Evolutionary conservation across 2,888 invertebrate species (phyloP), one percentile per base, ranked within the genome.

Genomic region (Steinernema hermaphroditum): DNA sequence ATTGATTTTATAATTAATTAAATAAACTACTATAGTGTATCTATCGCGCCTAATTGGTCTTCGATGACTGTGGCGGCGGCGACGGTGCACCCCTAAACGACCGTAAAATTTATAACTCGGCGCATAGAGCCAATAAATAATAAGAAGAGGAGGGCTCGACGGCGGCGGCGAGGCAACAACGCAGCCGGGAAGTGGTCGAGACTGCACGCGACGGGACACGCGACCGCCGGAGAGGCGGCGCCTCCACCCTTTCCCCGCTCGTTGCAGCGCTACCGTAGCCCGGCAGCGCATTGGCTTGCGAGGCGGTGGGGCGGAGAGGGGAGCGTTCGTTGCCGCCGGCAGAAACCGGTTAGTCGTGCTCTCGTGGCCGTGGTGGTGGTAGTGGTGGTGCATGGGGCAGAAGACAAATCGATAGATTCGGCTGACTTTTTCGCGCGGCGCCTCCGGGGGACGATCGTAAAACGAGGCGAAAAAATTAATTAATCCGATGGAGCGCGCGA

Each of bases 341-440:
- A 62, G 62, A 62, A 62, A 62, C 62, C 62, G 62, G 62, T 62
- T n/a, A n/a, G n/a, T n/a, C n/a, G n/a, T n/a, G n/a, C n/a, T n/a
- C n/a, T n/a, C n/a, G n/a, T n/a, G n/a, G n/a, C n/a, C n/a, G n/a
- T n/a, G n/a, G n/a, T n/a, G n/a, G n/a, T n/a, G n/a, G n/a, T n/a
- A n/a, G n/a, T n/a, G n/a, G n/a, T n/a, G n/a, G n/a, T n/a, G n/a
- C 62, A 29, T 27, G 62, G 32, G 16, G 62, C 29, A 24, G 62
- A 32, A 29, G 62, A 62, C 62, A 62, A 62, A 62, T 62, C 62
- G 32, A 62, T 62, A 62, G 62, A 6, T 8, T 16, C 62, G 62
- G n/a, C n/a, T n/a, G 62, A 62, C 62, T 62, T 62, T 62, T 62
- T 62, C 62, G 62, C 22, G 62, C 22, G 32, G 62, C 62, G 62